These are phyloP conservation scores for Erebia epiphron DNA, from an alignment of 2,888 invertebrate species.

Conservation along the genomic window DNA sequence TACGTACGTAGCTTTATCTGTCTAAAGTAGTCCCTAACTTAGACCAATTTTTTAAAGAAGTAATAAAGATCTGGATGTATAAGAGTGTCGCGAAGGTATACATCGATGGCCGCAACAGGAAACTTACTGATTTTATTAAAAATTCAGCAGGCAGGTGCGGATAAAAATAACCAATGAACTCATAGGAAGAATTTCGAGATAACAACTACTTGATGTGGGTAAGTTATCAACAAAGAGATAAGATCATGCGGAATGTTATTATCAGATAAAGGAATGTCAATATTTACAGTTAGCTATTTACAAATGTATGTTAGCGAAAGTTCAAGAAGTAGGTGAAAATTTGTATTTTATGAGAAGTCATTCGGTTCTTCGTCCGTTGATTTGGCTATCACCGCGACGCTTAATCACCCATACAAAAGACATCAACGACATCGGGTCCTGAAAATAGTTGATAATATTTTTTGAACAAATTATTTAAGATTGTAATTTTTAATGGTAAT, in stretches of 20 bases:
- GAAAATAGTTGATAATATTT: neutral
- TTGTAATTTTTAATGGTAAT: no score
- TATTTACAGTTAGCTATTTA: conserved; percentile 4
- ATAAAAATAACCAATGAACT: neutral
- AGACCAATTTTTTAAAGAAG: no score
- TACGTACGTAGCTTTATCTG: no score
- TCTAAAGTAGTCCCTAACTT: no score
- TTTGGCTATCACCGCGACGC: neutral
- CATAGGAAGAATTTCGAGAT: neutral
- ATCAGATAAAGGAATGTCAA: conserved; percentile 7
- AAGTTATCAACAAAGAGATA: neutral
- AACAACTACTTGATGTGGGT: neutral
- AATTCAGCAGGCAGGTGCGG: neutral
- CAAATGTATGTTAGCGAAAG: neutral
- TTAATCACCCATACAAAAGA: conserved; percentile 5
- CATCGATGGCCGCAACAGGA: no score
- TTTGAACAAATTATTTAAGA: no score
- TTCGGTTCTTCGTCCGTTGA: neutral
- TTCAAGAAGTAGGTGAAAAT: neutral
- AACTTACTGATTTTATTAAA: no score
- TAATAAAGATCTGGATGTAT: no score
- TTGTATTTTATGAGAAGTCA: neutral
- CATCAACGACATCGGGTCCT: conserved; percentile 6
- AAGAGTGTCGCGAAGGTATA: no score
- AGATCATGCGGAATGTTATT: conserved; percentile 5